These are phyloP conservation scores for Dendroctonus valens DNA, from an alignment of 1,140 invertebrate species.

Conservation along the genomic window DNA sequence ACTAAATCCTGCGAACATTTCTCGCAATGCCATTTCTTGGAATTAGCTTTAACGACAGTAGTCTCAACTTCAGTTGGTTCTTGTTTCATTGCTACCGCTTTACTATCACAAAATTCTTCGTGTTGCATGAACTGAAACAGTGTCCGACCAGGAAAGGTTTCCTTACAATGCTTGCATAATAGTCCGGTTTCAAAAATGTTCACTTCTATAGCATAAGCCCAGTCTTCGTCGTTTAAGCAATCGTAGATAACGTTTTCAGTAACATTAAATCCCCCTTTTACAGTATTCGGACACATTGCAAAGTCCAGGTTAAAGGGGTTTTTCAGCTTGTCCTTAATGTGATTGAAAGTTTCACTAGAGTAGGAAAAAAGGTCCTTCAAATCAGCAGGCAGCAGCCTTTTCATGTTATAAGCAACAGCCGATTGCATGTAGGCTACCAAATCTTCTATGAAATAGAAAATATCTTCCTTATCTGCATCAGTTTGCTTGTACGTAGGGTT, in stretches of 20 bases:
- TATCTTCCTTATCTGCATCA: constrained; percentile 34
- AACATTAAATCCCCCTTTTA: constrained; percentile 81
- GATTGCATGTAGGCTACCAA: constrained; percentile 76
- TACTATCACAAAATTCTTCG: constrained; percentile 38
- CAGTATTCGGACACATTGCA: constrained; percentile 58
- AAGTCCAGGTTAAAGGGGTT: constrained; percentile 74
- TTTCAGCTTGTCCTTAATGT: constrained; percentile 30
- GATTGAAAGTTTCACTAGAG: constrained; percentile 49
- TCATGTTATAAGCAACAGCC: constrained; percentile 78
- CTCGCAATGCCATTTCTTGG: constrained; percentile 69
- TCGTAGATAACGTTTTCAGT: constrained; percentile 82
- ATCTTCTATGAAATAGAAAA: constrained; percentile 60
- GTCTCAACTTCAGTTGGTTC: constrained; percentile 15
- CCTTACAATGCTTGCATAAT: constrained; percentile 38
- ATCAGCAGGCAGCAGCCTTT: constrained; percentile 82
- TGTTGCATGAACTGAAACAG: constrained; percentile 42
- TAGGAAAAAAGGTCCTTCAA: constrained; percentile 72
- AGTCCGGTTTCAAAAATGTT: constrained; percentile 57
- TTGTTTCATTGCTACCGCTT: constrained; percentile 23
- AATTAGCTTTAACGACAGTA: constrained; percentile 55
- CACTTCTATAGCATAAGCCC: constrained; percentile 55
- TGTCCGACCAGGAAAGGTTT: constrained; percentile 29
- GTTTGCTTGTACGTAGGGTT: constrained; percentile 50
- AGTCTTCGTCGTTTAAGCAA: constrained; percentile 63
- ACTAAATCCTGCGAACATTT: constrained; percentile 68